Evolutionary conservation across 2,113 vertebrate genomes (phyloP).

Genomic region (Capra hircus): DNA sequence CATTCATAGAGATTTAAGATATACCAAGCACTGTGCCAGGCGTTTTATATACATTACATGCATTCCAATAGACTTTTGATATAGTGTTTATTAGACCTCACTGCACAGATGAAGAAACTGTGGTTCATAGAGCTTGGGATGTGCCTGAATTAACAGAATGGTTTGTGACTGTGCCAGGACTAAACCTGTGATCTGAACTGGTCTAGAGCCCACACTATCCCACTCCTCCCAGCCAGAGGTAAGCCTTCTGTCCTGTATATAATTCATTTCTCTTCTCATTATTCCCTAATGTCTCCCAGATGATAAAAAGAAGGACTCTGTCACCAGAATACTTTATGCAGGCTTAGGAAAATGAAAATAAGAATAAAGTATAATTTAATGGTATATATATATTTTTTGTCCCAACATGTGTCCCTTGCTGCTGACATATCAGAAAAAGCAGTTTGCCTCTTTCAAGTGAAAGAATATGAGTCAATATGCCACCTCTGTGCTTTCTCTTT

Average conservation of each 20-base stretch:
- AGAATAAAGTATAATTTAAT: background rate
- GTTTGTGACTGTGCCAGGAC: background rate
- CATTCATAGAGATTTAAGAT: background rate
- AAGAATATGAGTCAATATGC: background rate
- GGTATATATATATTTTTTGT: background rate
- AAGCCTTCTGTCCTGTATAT: background rate
- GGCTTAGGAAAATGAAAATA: background rate
- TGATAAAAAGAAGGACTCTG: background rate
- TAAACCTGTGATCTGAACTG: background rate
- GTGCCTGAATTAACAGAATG: background rate
- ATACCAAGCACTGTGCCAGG: background rate
- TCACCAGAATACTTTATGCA: background rate
- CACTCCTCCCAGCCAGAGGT: background rate
- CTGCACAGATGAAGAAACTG: background rate
- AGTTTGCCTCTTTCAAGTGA: background rate
- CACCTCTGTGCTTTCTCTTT: background rate
- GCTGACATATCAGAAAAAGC: background rate
- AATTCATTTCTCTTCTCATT: background rate
- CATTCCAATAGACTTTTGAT: background rate
- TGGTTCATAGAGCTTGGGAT: background rate
- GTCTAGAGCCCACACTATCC: background rate
- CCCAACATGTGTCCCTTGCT: background rate
- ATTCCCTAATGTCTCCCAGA: background rate
- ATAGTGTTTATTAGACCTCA: background rate
- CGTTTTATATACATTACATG: background rate